Base-by-base conservation (phyloP, 2,888 invertebrate genomes). In the Drosophila rellima region DNA sequence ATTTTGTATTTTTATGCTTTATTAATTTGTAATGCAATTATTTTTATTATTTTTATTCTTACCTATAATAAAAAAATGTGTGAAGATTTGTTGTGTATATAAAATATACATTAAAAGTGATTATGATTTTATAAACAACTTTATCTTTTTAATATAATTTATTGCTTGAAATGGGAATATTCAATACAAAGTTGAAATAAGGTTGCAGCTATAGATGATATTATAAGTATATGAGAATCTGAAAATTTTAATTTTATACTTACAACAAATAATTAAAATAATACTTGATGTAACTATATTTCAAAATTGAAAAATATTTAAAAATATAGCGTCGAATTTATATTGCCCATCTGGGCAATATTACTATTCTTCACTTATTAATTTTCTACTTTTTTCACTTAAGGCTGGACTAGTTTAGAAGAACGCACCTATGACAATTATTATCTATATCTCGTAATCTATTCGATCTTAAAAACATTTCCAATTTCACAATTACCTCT, bases 21-120 rank as follows among this genome's bases (percentile, higher is more conserved):
- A 85, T 89, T 89, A 85, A 79, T 84, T 81, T 77, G 71, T 87
- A 85, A 81, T 75, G 74, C 74, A 81, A 74, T 45, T 66, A 79
- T 56, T 69, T 65, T 65, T 73, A 74, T 66, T 74, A 80, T 66
- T 74, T 61, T 75, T 72, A 85, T 78, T 87, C 64, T 73, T 67
- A 80, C 73, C 47, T 67, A 59, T 73, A 78, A 83, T 76, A 72
- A 70, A 80, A 61, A 26, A 56, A 78, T 83, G 75, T 80, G 83
- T 72, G 81, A 72, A 67, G 48, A 75, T 64, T 79, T 85, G 85
- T 89, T 85, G 84, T 89, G 85, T 85, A 89, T 85, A 89, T 89
- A 62, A 79, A 89, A 89, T 85, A 85, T 85, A 87, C 85, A 89
- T 86, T 76, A 73, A 85, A 84, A 84, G 72, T 76, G 69, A 87